These are phyloP conservation scores for Herpailurus yagouaroundi DNA, from an alignment of 2,113 vertebrate species.

Conservation along the genomic window DNA sequence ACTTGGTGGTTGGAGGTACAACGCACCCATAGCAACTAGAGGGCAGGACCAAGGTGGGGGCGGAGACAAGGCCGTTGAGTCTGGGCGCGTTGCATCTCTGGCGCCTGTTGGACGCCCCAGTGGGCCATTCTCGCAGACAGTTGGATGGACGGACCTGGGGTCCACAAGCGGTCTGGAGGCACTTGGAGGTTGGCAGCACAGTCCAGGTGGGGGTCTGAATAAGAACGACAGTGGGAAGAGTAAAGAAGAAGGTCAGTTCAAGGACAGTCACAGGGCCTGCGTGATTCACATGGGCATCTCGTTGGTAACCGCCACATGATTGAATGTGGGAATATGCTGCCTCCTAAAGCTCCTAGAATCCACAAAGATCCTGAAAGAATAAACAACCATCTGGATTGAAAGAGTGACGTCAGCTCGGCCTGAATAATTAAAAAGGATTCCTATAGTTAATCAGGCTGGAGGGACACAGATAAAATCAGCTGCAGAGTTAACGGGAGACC, in stretches of 20 bases:
- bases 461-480: not conserved
- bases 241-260: not conserved
- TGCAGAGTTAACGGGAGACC: not conserved
- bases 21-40: not conserved
- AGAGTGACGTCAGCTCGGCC: not conserved
- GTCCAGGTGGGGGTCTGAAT: not conserved
- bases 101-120: not conserved
- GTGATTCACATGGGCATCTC: rapidly evolving
- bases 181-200: not conserved
- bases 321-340: not conserved
- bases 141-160: not conserved
- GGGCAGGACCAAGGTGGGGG: not conserved
- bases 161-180: rapidly evolving
- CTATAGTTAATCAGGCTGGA: not conserved
- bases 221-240: not conserved
- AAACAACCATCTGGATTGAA: not conserved
- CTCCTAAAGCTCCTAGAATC: not conserved
- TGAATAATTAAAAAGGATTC: not conserved
- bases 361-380: not conserved
- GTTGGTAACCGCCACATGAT: rapidly evolving
- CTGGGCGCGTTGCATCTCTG: not conserved
- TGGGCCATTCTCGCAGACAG: not conserved
- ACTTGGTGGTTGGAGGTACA: not conserved
- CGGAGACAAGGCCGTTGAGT: not conserved
- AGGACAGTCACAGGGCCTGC: not conserved